Conservation (phyloP, 2,888 invertebrate species). For the Diadromus collaris region DNA sequence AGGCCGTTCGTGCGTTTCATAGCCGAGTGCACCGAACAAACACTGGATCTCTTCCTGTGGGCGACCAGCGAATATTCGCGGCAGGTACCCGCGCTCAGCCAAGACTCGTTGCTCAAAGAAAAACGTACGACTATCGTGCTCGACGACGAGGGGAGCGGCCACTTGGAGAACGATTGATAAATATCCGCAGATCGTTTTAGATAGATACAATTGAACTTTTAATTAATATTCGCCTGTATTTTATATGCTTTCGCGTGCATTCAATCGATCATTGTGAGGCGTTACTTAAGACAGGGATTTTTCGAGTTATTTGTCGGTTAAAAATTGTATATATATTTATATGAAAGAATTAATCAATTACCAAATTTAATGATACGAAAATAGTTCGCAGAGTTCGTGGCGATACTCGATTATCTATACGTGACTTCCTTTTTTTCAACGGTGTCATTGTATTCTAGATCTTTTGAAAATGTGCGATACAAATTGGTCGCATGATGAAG, state of each 20-base stretch:
- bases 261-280: slow-evolving; percentile 11
- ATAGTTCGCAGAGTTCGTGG: background rate
- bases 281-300: background rate
- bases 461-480: slow-evolving; percentile 16
- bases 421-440: slow-evolving; percentile 45
- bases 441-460: slow-evolving; percentile 21
- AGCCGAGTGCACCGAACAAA: slow-evolving; percentile 94
- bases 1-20: slow-evolving; percentile 98
- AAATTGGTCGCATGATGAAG: background rate
- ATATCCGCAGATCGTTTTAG: slow-evolving; percentile 18
- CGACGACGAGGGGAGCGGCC: slow-evolving; percentile 65
- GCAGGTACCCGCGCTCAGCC: slow-evolving; percentile 85
- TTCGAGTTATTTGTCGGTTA: slow-evolving; percentile 21
- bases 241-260: slow-evolving; percentile 11
- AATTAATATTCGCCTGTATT: slow-evolving; percentile 6
- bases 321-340: slow-evolving; percentile 53
- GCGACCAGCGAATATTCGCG: slow-evolving; percentile 88
- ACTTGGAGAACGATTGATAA: slow-evolving; percentile 71
- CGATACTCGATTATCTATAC: slow-evolving; percentile 20
- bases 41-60: slow-evolving; percentile 93
- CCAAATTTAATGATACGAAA: background rate
- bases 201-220: slow-evolving; percentile 36
- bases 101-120: slow-evolving; percentile 71
- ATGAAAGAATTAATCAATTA: slow-evolving; percentile 21
- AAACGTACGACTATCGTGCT: slow-evolving; percentile 70